phyloP scores from a whole-genome alignment of 2,113 vertebrate genomes.

The Promerops cafer region DNA sequence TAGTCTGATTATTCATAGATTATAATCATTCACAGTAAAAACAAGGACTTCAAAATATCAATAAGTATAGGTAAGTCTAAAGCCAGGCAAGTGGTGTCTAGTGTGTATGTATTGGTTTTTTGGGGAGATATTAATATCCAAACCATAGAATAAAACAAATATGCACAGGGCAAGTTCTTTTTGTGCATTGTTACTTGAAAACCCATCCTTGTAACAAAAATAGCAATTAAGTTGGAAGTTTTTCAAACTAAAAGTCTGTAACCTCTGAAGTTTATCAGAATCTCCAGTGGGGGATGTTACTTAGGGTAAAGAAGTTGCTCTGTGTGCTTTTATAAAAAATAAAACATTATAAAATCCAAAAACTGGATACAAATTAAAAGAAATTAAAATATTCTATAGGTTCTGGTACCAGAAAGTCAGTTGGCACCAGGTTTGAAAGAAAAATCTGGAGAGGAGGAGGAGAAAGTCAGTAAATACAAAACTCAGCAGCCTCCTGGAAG shows the following conservation, averaged over 20 bases:
- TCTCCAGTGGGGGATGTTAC: background rate
- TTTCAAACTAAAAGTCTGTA: background rate
- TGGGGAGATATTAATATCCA: background rate
- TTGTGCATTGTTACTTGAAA: background rate
- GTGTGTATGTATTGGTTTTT: background rate
- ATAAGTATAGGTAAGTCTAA: background rate
- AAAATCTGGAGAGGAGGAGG: constrained; percentile 46
- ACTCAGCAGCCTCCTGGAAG: constrained; percentile 4
- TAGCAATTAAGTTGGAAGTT: background rate
- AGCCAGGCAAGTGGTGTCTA: background rate
- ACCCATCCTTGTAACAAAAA: background rate
- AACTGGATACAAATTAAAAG: background rate
- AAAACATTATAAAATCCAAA: background rate
- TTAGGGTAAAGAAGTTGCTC: background rate
- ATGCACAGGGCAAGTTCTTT: background rate
- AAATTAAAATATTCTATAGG: constrained; percentile 52
- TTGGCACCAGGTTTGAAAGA: constrained; percentile 43
- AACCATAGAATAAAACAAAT: background rate
- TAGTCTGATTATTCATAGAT: background rate
- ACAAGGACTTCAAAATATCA: background rate
- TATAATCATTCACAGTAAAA: background rate
- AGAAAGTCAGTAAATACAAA: constrained; percentile 12
- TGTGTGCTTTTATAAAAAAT: background rate
- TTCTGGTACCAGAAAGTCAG: constrained; percentile 86
- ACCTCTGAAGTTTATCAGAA: background rate